Evolutionary conservation across 35 echinoderm and acorn worm species (phyloP), one percentile per base, ranked within the genome.

Genomic region (Ophiothrix spiculata): DNA sequence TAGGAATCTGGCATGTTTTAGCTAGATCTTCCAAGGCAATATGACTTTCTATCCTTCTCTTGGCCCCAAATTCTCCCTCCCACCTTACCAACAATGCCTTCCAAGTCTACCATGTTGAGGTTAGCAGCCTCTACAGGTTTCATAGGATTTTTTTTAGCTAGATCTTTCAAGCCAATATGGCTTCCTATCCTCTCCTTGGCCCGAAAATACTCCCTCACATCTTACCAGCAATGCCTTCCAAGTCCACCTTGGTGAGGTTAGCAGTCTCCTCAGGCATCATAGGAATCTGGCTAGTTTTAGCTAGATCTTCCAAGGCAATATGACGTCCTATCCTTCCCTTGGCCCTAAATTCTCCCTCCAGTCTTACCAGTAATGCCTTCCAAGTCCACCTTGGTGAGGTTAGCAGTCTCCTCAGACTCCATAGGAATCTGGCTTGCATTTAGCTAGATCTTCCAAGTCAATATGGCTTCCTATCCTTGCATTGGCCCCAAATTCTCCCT

Each of bases 301-400:
- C 8, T 25, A 69, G 60, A 4, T 69, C 60, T 25, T n/a, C 60
- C 4, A 69, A 28, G 1, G 60, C 60, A 69, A n/a, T 25, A n/a
- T 87, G 83, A 39, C 94, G 93, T 1, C 94, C 94, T 33, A 87
- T 82, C 31, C 90, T n/a, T n/a, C n/a, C n/a, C n/a, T n/a, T n/a
- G n/a, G n/a, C n/a, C n/a, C n/a, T n/a, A n/a, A n/a, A n/a, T n/a
- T n/a, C n/a, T n/a, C n/a, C n/a, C n/a, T n/a, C n/a, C n/a, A n/a
- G n/a, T n/a, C 83, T 97, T 83, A 97, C 94, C 89, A 0, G 94
- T 84, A 82, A 97, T 97, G 25, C 88, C 89, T 38, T 97, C 94
- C 31, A 92, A 56, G 41, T 89, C 89, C 21, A 85, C 91, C 36
- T 69, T 78, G 56, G 88, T 97, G 32, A 97, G 75, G 75, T 80